phyloP scores from a whole-genome alignment of 2,113 vertebrate genomes.

The Paratilapia polleni region DNA sequence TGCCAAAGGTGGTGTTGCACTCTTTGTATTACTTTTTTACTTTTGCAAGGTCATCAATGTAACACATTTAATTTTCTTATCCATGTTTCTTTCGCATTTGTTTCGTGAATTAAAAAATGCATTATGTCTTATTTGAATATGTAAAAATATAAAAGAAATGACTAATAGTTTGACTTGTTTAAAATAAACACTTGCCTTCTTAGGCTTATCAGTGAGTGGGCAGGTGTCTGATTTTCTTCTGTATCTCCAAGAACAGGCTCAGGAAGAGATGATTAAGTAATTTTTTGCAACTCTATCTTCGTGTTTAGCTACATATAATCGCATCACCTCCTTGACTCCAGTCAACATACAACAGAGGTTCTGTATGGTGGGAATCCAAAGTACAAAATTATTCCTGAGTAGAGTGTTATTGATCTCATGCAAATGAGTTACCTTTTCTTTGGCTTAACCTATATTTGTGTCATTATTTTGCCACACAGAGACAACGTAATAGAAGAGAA shows the following conservation, averaged over 20 bases:
- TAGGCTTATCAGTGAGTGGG: background rate
- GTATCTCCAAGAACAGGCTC: background rate
- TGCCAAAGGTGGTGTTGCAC: background rate
- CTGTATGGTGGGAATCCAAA: background rate
- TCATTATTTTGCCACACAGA: slow-evolving; percentile 4
- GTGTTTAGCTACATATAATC: background rate
- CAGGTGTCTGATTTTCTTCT: background rate
- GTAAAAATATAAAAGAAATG: background rate
- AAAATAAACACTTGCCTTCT: background rate
- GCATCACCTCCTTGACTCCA: background rate
- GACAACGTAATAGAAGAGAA: background rate
- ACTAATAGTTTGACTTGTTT: background rate
- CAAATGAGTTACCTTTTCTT: background rate
- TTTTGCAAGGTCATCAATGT: background rate
- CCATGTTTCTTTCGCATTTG: background rate
- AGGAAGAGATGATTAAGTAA: too few relatives aligned
- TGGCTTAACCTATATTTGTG: background rate
- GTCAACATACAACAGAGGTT: background rate
- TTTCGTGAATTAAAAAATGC: background rate
- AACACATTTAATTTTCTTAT: background rate
- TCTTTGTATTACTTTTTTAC: slow-evolving; percentile 9
- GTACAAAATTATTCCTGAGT: background rate
- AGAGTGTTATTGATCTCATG: background rate
- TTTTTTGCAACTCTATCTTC: background rate
- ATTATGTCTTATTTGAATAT: background rate